Evolutionary conservation across 2,797 vertebrate genomes (phyloP).

Genomic region (Oryzias dopingdopingensis): DNA sequence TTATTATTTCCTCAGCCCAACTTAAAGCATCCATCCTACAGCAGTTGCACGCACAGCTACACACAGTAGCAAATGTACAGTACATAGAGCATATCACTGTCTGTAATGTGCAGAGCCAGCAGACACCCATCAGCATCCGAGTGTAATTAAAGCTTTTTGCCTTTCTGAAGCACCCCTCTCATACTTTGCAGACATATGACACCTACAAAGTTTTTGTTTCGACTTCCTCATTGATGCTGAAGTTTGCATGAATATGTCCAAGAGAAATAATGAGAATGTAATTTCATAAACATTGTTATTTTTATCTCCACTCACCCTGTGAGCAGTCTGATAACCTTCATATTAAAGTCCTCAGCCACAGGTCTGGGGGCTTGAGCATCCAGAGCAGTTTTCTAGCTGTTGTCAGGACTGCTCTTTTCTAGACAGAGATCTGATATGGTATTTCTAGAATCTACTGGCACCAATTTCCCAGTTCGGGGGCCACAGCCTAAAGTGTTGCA

Average conservation of each 20-base stretch:
- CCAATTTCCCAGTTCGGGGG: too few relatives aligned
- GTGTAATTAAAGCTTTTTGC: slow-evolving; percentile 63
- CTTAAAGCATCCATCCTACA: slow-evolving; percentile 26
- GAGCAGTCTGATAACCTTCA: too few relatives aligned
- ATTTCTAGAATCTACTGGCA: too few relatives aligned
- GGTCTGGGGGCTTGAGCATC: too few relatives aligned
- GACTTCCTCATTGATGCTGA: slow-evolving; percentile 13
- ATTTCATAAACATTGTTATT: too few relatives aligned
- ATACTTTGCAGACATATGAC: slow-evolving; percentile 11
- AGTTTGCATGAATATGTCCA: slow-evolving; percentile 19
- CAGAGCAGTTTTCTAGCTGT: too few relatives aligned
- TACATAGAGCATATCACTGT: slow-evolving; percentile 42
- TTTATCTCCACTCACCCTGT: too few relatives aligned
- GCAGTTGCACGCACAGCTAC: slow-evolving; percentile 4
- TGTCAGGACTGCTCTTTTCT: too few relatives aligned
- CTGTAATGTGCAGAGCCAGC: slow-evolving; percentile 57
- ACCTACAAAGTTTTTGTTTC: slow-evolving; percentile 5
- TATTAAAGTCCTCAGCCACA: too few relatives aligned
- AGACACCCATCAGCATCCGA: slow-evolving; percentile 49
- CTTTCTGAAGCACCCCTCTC: slow-evolving; percentile 39
- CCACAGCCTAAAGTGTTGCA: too few relatives aligned
- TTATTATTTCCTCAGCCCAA: slow-evolving; percentile 22
- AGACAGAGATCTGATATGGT: too few relatives aligned
- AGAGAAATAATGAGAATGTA: not conserved
- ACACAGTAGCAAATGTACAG: not conserved